Conservation (phyloP, 2,888 invertebrate genomes). For the Sarcophaga caerulescens region DNA sequence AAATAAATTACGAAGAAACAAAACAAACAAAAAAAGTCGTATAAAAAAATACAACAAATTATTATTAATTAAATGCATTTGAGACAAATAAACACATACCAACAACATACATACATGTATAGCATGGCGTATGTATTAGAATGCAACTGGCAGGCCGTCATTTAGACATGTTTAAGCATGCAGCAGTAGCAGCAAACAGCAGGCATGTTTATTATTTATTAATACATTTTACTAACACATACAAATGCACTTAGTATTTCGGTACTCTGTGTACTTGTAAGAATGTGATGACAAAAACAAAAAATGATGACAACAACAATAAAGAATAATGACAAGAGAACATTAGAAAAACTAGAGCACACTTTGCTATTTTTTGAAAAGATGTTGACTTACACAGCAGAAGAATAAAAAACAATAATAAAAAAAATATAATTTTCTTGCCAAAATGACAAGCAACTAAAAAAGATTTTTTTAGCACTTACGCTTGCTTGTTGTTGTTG, state of each 20-base stretch:
- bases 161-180: background rate
- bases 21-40: slow-evolving; percentile 43
- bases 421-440: slow-evolving; percentile 46
- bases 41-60: slow-evolving; percentile 41
- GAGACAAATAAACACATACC: background rate
- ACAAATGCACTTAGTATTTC: background rate
- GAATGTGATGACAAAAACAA: slow-evolving; percentile 47
- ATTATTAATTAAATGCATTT: slow-evolving; percentile 63
- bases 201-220: slow-evolving; percentile 26
- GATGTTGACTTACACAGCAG: slow-evolving; percentile 17
- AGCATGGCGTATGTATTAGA: background rate
- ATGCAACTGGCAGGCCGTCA: slow-evolving; percentile 8
- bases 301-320: slow-evolving; percentile 39
- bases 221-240: background rate
- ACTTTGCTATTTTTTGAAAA: slow-evolving; percentile 19
- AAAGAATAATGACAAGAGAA: slow-evolving; percentile 12
- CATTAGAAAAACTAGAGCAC: slow-evolving; percentile 53
- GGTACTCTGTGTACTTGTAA: slow-evolving; percentile 26
- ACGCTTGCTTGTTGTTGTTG: slow-evolving; percentile 34
- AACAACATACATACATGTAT: background rate
- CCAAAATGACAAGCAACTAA: slow-evolving; percentile 57
- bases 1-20: slow-evolving; percentile 42
- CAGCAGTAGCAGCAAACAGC: background rate
- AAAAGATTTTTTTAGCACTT: slow-evolving; percentile 62
- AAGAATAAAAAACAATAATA: background rate